A percentile compares a stretch with the other conserved stretches of the same genome.
These are phyloP conservation scores for Rhagoletis zephyria DNA, from an alignment of 1,140 invertebrate species.

Conservation along the genomic window DNA sequence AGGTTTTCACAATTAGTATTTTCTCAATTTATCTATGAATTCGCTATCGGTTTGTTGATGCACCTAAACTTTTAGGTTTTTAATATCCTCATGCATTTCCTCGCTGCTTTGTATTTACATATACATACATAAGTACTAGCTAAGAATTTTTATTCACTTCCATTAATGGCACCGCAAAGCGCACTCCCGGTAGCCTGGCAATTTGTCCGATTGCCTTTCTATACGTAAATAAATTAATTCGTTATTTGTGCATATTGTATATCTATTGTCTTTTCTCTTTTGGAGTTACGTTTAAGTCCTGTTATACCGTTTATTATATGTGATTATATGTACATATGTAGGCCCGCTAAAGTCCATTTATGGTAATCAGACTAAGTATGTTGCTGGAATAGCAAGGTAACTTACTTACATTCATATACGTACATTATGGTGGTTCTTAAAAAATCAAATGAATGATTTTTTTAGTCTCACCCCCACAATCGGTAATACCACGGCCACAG, in stretches of 20 bases:
- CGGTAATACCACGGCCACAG: no score
- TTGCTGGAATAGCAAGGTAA: not conserved
- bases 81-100: not conserved
- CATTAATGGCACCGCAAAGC: not conserved
- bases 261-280: not conserved
- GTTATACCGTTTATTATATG: not conserved
- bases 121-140: not conserved
- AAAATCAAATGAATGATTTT: no score
- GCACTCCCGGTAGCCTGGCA: not conserved
- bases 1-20: no score
- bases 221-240: not conserved
- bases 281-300: not conserved
- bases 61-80: not conserved
- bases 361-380: not conserved
- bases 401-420: no score
- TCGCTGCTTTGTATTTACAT: not conserved
- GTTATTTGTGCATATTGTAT: not conserved
- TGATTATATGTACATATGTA: not conserved
- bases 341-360: not conserved
- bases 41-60: no score
- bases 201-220: constrained; percentile 15
- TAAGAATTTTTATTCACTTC: not conserved
- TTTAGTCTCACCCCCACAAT: no score
- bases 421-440: no score
- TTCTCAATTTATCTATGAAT: no score